phyloP scores from a whole-genome alignment of 2,888 invertebrate genomes.

The Tolmerus cingulatus region DNA sequence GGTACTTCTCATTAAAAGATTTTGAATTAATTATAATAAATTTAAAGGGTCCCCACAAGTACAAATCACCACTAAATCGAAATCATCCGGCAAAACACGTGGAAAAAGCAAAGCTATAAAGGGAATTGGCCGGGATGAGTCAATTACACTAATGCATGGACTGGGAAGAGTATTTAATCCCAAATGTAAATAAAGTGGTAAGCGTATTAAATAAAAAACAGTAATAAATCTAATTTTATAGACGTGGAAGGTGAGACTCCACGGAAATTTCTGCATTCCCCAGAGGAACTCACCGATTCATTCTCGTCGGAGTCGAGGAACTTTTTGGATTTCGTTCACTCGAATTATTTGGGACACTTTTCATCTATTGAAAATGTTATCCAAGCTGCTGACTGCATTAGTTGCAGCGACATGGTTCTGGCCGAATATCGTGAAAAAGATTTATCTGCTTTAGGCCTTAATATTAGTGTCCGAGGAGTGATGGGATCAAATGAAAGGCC shows the following conservation, averaged over 20 bases:
- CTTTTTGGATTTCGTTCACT: conserved; percentile 74
- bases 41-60: conserved; percentile 40
- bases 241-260: conserved; percentile 56
- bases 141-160: conserved; percentile 76
- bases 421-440: conserved; percentile 69
- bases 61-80: not conserved
- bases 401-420: conserved; percentile 74
- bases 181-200: conserved; percentile 67
- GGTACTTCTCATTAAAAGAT: conserved; percentile 17
- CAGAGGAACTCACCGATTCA: conserved; percentile 72
- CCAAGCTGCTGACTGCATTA: conserved; percentile 72
- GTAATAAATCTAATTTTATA: conserved; percentile 52
- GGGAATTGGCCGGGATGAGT: conserved; percentile 71
- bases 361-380: conserved; percentile 70
- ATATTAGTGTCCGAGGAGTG: conserved; percentile 71
- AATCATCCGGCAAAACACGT: not conserved
- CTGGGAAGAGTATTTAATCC: conserved; percentile 80
- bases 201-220: conserved; percentile 38
- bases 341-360: conserved; percentile 79
- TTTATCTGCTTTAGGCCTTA: conserved; percentile 67
- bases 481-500: conserved; percentile 77
- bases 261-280: conserved; percentile 69
- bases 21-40: not conserved
- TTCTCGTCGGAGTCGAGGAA: conserved; percentile 73
- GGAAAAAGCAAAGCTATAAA: not conserved